These are phyloP conservation scores for Orchestia grillus DNA, from an alignment of 1,140 invertebrate species.

Conservation along the genomic window DNA sequence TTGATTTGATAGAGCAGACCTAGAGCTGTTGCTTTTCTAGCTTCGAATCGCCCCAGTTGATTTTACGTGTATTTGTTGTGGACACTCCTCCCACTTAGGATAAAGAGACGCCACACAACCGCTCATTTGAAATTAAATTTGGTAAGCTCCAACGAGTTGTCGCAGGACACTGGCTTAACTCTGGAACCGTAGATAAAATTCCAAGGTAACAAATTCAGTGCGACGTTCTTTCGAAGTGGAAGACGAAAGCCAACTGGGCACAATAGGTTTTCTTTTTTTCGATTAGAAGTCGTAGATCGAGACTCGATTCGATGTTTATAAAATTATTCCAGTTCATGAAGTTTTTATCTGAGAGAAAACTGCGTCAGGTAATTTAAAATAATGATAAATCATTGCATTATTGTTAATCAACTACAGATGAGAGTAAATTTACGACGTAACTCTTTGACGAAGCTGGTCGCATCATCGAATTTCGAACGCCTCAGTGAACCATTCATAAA, in stretches of 20 bases:
- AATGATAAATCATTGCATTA: background rate
- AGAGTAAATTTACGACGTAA: too few relatives aligned
- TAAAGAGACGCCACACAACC: background rate
- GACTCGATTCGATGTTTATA: background rate
- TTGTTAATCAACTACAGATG: too few relatives aligned
- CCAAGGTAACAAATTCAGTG: background rate
- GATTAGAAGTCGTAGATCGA: background rate
- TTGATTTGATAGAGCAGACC: constrained; percentile 46
- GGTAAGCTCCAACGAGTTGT: background rate
- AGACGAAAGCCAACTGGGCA: background rate
- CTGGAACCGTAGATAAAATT: background rate
- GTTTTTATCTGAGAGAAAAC: background rate
- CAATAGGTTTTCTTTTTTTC: background rate
- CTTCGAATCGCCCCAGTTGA: background rate
- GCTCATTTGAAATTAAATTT: background rate
- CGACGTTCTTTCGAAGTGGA: background rate
- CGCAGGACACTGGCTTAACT: background rate
- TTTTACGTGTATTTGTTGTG: background rate
- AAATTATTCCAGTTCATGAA: background rate
- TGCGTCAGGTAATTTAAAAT: too few relatives aligned
- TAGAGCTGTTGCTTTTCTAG: background rate
- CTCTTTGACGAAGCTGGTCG: background rate
- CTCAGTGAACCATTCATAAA: background rate
- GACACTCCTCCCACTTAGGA: constrained; percentile 3
- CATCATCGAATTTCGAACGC: background rate